A percentile compares a stretch with the other conserved stretches of the same genome.
phyloP scores from a whole-genome alignment of 2,888 invertebrate species.

The Dryobota labecula region DNA sequence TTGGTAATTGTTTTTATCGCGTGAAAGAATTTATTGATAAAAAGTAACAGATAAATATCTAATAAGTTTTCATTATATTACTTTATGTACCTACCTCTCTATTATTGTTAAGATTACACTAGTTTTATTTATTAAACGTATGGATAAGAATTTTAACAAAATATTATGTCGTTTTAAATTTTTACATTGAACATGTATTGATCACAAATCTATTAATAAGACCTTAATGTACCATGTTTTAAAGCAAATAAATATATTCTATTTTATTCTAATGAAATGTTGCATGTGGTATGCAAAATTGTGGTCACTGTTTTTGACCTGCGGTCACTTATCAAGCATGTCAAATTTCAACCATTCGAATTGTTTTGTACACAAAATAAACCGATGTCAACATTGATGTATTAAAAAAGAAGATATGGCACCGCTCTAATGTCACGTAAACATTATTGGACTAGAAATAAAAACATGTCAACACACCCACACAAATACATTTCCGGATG shows the following conservation, averaged over 20 bases:
- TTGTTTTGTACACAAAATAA: conserved; percentile 12
- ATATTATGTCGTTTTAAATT: background rate
- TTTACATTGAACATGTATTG: no score
- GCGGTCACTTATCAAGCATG: conserved; percentile 35
- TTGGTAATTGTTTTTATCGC: background rate
- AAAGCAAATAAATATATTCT: no score
- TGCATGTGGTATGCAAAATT: conserved; percentile 8
- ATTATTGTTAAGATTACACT: background rate
- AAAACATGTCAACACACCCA: no score
- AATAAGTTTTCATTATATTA: background rate
- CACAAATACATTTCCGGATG: no score
- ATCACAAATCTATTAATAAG: no score
- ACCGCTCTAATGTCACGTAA: no score
- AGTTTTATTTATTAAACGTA: background rate
- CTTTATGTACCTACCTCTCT: background rate
- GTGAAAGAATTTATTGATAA: background rate
- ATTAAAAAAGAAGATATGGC: no score
- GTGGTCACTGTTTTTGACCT: conserved; percentile 35
- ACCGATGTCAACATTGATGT: no score
- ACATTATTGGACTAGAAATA: no score
- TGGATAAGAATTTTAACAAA: background rate
- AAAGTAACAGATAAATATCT: background rate
- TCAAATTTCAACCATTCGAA: conserved; percentile 8
- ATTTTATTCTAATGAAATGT: no score
- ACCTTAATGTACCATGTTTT: no score